phyloP scores from a whole-genome alignment of 2,797 vertebrate species.

The Tadarida brasiliensis region DNA sequence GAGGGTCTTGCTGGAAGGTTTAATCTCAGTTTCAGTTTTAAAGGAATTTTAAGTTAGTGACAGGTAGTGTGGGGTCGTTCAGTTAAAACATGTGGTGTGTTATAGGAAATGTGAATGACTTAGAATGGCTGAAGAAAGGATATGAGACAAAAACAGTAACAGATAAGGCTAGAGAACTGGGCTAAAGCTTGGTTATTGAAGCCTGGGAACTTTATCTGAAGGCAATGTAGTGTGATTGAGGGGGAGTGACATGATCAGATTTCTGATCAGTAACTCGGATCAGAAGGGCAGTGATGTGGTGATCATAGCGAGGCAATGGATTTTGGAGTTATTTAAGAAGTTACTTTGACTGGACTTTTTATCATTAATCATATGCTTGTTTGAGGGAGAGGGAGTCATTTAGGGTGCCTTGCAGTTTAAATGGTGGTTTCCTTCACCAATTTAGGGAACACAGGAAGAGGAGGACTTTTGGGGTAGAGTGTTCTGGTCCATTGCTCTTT shows the following conservation, averaged over 20 bases:
- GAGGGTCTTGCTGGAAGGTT: background rate
- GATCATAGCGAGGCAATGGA: background rate
- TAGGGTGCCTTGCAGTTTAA: background rate
- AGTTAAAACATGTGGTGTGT: background rate
- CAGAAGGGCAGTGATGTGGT: background rate
- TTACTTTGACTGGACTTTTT: background rate
- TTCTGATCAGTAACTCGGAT: background rate
- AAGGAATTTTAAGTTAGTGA: background rate
- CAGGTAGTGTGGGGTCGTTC: background rate
- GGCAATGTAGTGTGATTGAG: background rate
- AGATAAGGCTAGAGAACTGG: background rate
- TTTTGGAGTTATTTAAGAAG: background rate
- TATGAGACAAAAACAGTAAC: background rate
- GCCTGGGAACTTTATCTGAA: background rate
- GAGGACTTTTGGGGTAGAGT: background rate
- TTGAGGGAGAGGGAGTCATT: background rate
- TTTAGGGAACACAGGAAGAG: background rate
- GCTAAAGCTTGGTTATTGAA: background rate
- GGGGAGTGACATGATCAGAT: background rate
- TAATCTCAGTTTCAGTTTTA: background rate
- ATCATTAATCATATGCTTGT: background rate
- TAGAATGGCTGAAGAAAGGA: background rate
- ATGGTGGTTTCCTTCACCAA: background rate
- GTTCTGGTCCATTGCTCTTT: background rate
- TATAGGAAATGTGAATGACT: background rate